phyloP scores from a whole-genome alignment of 2,888 invertebrate species.

The Amiota mariae region DNA sequence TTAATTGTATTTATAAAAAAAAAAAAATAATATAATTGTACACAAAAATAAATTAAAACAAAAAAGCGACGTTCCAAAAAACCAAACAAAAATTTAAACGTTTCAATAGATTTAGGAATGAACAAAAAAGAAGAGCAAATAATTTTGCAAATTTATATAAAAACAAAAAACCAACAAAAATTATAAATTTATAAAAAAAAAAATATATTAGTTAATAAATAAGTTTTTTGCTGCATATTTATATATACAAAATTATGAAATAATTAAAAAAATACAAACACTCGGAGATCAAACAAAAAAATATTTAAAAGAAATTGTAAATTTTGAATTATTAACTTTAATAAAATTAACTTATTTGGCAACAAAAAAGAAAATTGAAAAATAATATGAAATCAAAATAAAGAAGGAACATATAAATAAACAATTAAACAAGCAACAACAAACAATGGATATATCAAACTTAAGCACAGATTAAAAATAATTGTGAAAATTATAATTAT shows the following conservation, averaged over 20 bases:
- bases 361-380: too few relatives aligned
- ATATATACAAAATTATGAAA: slow-evolving; percentile 13
- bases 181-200: slow-evolving; percentile 36
- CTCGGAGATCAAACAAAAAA: background rate
- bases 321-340: slow-evolving; percentile 62
- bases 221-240: slow-evolving; percentile 19
- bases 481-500: too few relatives aligned
- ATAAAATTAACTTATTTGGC: slow-evolving; percentile 54
- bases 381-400: background rate
- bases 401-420: slow-evolving; percentile 8
- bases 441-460: slow-evolving; percentile 4
- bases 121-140: background rate
- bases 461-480: background rate
- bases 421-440: background rate
- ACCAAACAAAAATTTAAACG: slow-evolving; percentile 9
- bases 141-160: slow-evolving; percentile 37
- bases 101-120: slow-evolving; percentile 1
- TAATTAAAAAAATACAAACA: slow-evolving; percentile 4
- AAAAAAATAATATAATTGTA: slow-evolving; percentile 1
- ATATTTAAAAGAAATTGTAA: slow-evolving; percentile 29
- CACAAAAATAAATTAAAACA: too few relatives aligned
- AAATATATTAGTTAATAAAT: slow-evolving; percentile 29
- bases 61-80: too few relatives aligned
- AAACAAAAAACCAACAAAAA: slow-evolving; percentile 34
- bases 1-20: slow-evolving; percentile 45